Conservation (phyloP, 2,113 vertebrate genomes). For the Apodemus sylvaticus region DNA sequence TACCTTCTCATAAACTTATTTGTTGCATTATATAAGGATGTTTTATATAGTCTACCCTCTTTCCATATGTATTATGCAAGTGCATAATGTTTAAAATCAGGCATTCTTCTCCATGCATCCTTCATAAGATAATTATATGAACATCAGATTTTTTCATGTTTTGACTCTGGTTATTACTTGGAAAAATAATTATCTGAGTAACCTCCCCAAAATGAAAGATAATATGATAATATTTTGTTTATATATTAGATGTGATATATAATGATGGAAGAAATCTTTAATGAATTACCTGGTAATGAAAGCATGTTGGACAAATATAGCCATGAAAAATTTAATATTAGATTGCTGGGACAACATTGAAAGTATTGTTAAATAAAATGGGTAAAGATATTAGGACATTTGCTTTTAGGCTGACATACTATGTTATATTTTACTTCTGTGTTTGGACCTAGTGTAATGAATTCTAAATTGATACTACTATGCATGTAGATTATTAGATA, state of each 20-base stretch:
- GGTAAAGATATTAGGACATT: neutral
- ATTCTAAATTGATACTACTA: neutral
- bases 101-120: neutral
- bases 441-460: neutral
- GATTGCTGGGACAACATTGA: neutral
- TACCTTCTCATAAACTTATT: neutral
- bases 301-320: neutral
- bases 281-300: constrained; percentile 49
- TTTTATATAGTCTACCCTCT: neutral
- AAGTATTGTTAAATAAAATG: constrained; percentile 1
- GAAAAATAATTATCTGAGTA: neutral
- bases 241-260: neutral
- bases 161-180: neutral
- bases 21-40: neutral
- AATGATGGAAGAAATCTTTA: neutral
- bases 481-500: neutral
- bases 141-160: neutral
- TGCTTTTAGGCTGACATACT: neutral
- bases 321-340: neutral
- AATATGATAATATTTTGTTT: constrained; percentile 29
- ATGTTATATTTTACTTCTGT: neutral
- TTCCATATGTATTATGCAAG: neutral
- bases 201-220: neutral
- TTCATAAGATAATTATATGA: neutral
- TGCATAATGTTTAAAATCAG: neutral